Evolutionary conservation across 1,140 invertebrate genomes (phyloP), one percentile per base, ranked within the genome.

Genomic region (Cydia pomonella): DNA sequence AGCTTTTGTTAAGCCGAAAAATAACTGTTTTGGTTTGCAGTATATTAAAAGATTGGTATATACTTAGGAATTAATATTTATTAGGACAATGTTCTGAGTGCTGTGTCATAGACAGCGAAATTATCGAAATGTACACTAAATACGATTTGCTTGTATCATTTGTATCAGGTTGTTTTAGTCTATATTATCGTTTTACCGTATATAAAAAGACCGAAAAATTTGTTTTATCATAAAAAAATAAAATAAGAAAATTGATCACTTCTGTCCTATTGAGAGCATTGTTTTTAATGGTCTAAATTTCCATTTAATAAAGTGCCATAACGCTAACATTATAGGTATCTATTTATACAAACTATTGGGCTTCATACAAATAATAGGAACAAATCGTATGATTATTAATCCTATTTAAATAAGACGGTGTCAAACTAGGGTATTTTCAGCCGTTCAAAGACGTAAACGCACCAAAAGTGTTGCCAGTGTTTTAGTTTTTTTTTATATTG

Each of bases 351-450:
- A 38, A 44, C 27, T 3, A 63, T 13, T 3, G 62, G 3, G 13
- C 12, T 4, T 63, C 0, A 25, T 23, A n/a, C 25, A 33, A 10
- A 18, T 69, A 69, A 69, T 69, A 69, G n/a, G 7, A 21, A 21
- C 64, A 33, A 69, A 69, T 59, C 64, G 64, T 66, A 33, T 33
- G 18, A 18, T 38, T 33, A 69, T 27, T 25, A n/a, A 78, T 62
- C 50, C 74, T 66, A 81, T 74, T 78, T 80, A 78, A 83, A 82
- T 84, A 83, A 81, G 75, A 78, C 73, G 76, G 85, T 88, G 87
- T 88, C 87, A 87, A 88, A 88, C 77, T 88, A 88, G 83, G 79
- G 78, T 84, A 87, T 33, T 9, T 33, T n/a, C 16, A n/a, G 64
- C 64, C 64, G 64, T 38, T 29, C 2, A 21, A 33, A 18, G 64